Base-by-base conservation (phyloP, 1,140 invertebrate genomes). In the Drepana arcuata region DNA sequence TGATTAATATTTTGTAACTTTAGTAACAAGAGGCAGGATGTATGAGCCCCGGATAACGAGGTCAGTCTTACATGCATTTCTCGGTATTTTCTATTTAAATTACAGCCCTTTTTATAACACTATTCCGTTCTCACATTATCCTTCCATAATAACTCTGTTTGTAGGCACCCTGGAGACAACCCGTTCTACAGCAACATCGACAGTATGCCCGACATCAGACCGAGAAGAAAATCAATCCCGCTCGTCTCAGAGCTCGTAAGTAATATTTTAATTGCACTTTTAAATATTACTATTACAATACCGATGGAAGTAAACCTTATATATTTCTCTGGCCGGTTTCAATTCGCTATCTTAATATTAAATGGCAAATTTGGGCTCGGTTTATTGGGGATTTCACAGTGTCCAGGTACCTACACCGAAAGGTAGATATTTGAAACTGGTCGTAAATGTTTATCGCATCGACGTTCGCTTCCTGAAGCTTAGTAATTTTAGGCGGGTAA, bases 121-220 rank as follows among this genome's bases (percentile, higher is more conserved):
- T n/a, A n/a, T n/a, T n/a, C n/a, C n/a, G n/a, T n/a, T n/a, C n/a
- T n/a, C n/a, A n/a, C n/a, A n/a, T n/a, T n/a, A n/a, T n/a, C n/a
- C n/a, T n/a, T n/a, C n/a, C n/a, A n/a, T n/a, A n/a, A n/a, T 18
- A 1, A 31, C 32, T 14, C 24, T 24, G 21, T 58, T 60, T 46
- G 44, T 66, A 95, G 95, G 41, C 93, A 94, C 79, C 91, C 93
- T 11, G 93, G 94, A 42, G 95, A 98, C 83, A 99, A 98, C 85
- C 95, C 96, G 7, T 99, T 99, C 87, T 99, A 99, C 89, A 99
- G 95, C 77, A 97, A 95, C 83, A 99, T 99, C 84, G 97, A 99
- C 89, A 98, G 96, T 68, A 99, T 98, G 95, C 97, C 98, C 16
- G 97, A 99, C 77, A 98, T 99, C 83, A 90, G 96, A 72, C 95